Conservation (phyloP, 1,140 invertebrate species). For the Pogonomyrmex californicus region DNA sequence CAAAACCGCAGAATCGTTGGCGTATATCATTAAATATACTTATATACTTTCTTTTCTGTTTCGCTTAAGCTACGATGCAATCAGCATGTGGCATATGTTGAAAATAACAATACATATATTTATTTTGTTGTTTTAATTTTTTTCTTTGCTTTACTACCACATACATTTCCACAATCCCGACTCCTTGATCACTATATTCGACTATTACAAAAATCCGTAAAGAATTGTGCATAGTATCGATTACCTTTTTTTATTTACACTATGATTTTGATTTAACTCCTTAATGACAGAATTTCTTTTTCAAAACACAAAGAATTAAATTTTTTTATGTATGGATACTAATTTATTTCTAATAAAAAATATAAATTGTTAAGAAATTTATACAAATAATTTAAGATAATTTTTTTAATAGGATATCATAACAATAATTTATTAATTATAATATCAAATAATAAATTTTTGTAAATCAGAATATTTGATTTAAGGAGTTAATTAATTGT, state of each 20-base stretch:
- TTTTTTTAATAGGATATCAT: neutral
- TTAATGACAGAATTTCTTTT: neutral
- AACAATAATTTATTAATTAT: neutral
- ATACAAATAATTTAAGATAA: neutral
- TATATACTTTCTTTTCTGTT: constrained; percentile 64
- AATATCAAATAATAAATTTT: neutral
- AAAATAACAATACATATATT: constrained; percentile 78
- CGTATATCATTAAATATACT: constrained; percentile 40
- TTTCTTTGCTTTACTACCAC: constrained; percentile 67
- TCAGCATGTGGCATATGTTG: constrained; percentile 77
- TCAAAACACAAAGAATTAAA: neutral
- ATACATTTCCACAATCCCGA: constrained; percentile 14
- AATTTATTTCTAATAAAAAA: neutral
- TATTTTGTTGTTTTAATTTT: constrained; percentile 80
- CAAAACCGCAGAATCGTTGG: constrained; percentile 24
- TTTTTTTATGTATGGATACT: neutral
- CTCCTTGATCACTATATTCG: neutral
- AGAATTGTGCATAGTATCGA: constrained; percentile 7
- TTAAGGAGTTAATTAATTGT: constrained; percentile 24
- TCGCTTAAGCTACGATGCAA: constrained; percentile 56
- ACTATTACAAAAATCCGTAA: neutral
- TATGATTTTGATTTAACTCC: neutral
- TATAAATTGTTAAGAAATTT: constrained; percentile 6
- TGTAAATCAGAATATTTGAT: neutral
- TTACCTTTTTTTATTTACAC: constrained; percentile 1